These are phyloP conservation scores for Orthonevra nobilis DNA, from an alignment of 2,888 invertebrate genomes.

Conservation along the genomic window DNA sequence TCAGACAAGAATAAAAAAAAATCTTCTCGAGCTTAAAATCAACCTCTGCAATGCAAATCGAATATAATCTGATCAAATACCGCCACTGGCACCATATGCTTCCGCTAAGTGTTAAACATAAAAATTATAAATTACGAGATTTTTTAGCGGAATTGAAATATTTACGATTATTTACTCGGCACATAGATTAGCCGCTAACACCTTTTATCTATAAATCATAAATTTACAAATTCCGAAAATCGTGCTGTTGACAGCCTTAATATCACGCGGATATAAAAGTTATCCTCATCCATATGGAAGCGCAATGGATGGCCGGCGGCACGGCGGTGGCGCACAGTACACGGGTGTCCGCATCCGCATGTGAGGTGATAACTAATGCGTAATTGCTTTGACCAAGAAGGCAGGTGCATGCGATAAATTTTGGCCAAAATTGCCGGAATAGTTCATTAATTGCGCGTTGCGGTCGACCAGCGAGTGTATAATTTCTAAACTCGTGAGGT, in stretches of 20 bases:
- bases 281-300: constrained; percentile 53
- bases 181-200: constrained; percentile 69
- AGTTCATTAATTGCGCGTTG: constrained; percentile 51
- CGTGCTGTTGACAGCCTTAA: constrained; percentile 67
- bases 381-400: constrained; percentile 26
- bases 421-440: constrained; percentile 45
- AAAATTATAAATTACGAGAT: constrained; percentile 41
- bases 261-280: constrained; percentile 66
- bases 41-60: too few species aligned
- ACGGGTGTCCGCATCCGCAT: background rate
- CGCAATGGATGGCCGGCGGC: too few species aligned
- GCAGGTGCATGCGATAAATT: constrained; percentile 60
- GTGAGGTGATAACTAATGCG: constrained; percentile 22
- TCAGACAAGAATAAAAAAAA: too few species aligned
- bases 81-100: background rate
- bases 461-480: constrained; percentile 57
- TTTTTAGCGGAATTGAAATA: constrained; percentile 60
- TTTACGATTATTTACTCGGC: constrained; percentile 59
- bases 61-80: too few species aligned
- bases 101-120: constrained; percentile 19
- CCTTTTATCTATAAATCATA: constrained; percentile 69
- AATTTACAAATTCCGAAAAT: constrained; percentile 68
- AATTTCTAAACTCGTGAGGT: constrained; percentile 62
- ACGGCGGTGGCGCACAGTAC: too few species aligned
- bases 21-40: too few species aligned